Conservation (phyloP, 1,140 invertebrate genomes). For the Theocolax elegans region DNA sequence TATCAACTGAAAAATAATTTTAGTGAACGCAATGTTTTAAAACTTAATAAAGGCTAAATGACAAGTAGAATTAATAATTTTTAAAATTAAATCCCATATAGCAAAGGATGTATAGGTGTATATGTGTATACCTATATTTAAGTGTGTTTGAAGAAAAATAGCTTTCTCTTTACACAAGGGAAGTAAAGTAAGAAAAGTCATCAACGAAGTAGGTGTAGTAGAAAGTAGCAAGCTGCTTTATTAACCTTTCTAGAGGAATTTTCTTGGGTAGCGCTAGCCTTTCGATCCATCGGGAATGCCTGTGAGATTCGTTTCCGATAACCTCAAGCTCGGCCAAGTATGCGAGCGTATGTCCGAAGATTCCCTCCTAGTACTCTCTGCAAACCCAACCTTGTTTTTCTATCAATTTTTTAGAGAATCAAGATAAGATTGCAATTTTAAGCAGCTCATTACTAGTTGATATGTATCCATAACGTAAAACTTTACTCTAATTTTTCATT, state of each 20-base stretch:
- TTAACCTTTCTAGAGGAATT: constrained; percentile 23
- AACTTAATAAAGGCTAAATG: too few relatives aligned
- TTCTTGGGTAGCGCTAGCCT: constrained; percentile 8
- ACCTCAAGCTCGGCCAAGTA: constrained; percentile 1
- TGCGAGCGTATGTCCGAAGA: background rate
- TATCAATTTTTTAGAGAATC: constrained; percentile 7
- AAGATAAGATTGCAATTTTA: constrained; percentile 1
- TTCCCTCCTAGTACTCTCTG: background rate
- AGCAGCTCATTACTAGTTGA: background rate
- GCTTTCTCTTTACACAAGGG: background rate
- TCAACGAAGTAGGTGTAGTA: background rate
- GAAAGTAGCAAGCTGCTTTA: constrained; percentile 15
- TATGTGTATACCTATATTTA: too few relatives aligned
- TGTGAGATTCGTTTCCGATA: constrained; percentile 31
- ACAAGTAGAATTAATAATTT: too few relatives aligned
- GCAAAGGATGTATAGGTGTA: too few relatives aligned
- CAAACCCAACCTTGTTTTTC: background rate
- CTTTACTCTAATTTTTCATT: too few relatives aligned
- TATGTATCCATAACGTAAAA: background rate
- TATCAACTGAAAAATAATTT: too few relatives aligned
- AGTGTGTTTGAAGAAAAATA: background rate
- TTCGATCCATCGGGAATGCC: constrained; percentile 23
- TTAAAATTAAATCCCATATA: too few relatives aligned
- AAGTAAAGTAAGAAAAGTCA: constrained; percentile 7
- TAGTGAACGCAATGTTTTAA: too few relatives aligned